Evolutionary conservation across 1,140 invertebrate species (phyloP).

Genomic region (Temnothorax nylanderi): DNA sequence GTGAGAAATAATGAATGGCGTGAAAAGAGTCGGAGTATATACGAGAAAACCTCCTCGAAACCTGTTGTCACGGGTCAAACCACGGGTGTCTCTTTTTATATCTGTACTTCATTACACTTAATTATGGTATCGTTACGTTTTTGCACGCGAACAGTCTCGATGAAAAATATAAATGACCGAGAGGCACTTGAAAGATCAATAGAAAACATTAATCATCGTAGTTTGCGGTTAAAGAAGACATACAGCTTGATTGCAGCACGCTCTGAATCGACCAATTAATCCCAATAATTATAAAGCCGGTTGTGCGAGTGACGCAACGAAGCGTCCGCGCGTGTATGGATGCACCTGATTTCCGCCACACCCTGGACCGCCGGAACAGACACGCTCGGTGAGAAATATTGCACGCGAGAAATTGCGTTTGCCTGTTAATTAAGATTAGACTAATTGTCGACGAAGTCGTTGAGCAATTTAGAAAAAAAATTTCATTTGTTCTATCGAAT

Average conservation of each 20-base stretch:
- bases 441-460: background rate
- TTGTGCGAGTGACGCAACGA: conserved; percentile 6
- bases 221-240: background rate
- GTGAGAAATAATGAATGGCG: conserved; percentile 21
- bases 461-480: background rate
- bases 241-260: background rate
- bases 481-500: background rate
- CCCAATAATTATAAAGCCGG: conserved; percentile 36
- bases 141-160: background rate
- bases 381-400: background rate
- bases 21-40: background rate
- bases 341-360: conserved; percentile 29
- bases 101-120: background rate
- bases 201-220: background rate
- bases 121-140: background rate
- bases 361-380: background rate
- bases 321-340: background rate
- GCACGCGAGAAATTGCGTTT: background rate
- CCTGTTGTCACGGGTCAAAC: background rate
- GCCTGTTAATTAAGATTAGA: background rate
- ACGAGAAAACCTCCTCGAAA: background rate
- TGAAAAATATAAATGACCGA: background rate
- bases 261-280: conserved; percentile 32
- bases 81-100: too few relatives aligned
- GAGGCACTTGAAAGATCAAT: background rate